These are phyloP conservation scores for Zaprionus gabonicus DNA, from an alignment of 1,140 invertebrate species.

Conservation along the genomic window DNA sequence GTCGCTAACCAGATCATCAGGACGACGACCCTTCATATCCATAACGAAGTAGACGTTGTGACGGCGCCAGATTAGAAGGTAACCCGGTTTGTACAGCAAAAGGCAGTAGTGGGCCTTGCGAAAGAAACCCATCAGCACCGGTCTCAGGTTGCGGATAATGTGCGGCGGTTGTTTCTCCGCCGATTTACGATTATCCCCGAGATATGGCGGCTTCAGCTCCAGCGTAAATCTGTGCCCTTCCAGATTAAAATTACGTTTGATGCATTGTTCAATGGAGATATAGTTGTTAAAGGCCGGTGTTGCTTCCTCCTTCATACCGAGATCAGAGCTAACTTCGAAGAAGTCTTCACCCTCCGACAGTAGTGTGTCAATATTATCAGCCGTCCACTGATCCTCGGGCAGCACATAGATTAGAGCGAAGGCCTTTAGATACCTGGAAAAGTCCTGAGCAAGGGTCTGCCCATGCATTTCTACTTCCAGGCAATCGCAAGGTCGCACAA, in stretches of 20 bases:
- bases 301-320: neutral
- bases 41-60: conserved; percentile 56
- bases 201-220: conserved; percentile 54
- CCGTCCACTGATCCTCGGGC: conserved; percentile 69
- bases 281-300: conserved; percentile 8
- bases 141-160: conserved; percentile 46
- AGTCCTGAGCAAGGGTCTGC: conserved; percentile 18
- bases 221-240: conserved; percentile 63
- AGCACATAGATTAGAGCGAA: conserved; percentile 72
- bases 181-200: conserved; percentile 5
- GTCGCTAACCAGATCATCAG: conserved; percentile 27
- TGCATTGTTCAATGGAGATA: conserved; percentile 23
- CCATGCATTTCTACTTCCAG: neutral
- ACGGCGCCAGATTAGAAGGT: conserved; percentile 67
- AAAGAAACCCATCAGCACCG: conserved; percentile 56
- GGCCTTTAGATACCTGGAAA: conserved; percentile 61
- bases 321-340: conserved; percentile 37
- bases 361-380: conserved; percentile 57
- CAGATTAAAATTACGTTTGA: conserved; percentile 61
- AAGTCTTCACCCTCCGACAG: conserved; percentile 57
- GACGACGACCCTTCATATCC: conserved; percentile 51
- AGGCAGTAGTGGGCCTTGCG: conserved; percentile 54
- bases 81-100: conserved; percentile 41
- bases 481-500: neutral
- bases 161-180: neutral